Evolutionary conservation across 2,113 vertebrate genomes (phyloP).

Genomic region (Clarias batrachus): DNA sequence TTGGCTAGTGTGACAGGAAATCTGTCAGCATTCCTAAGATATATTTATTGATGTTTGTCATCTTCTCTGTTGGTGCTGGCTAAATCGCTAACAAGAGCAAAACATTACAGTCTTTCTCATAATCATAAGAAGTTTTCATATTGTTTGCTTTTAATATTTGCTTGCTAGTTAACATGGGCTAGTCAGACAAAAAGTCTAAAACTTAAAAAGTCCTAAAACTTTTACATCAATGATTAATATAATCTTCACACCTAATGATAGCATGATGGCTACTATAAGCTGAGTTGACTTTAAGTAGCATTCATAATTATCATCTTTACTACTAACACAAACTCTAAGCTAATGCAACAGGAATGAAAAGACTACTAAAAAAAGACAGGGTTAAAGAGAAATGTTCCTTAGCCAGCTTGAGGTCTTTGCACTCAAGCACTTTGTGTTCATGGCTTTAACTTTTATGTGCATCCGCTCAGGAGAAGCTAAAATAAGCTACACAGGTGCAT

Average conservation of each 20-base stretch:
- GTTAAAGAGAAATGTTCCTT: background rate
- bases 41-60: background rate
- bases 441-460: slow-evolving; percentile 26
- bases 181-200: background rate
- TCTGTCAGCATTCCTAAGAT: background rate
- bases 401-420: background rate
- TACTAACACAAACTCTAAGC: background rate
- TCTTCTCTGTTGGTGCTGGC: background rate
- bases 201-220: background rate
- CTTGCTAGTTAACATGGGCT: background rate
- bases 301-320: background rate
- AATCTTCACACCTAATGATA: background rate
- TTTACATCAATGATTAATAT: background rate
- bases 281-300: background rate
- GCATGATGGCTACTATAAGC: background rate
- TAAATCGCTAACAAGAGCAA: background rate
- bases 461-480: slow-evolving; percentile 23
- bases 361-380: background rate
- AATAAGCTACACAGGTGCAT: slow-evolving; percentile 48
- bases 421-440: background rate
- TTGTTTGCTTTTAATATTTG: background rate
- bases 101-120: background rate
- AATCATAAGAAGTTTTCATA: background rate
- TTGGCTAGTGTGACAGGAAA: background rate
- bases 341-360: background rate